Evolutionary conservation across 1,140 invertebrate species (phyloP).

Genomic region (Diachasmimorpha longicaudata): DNA sequence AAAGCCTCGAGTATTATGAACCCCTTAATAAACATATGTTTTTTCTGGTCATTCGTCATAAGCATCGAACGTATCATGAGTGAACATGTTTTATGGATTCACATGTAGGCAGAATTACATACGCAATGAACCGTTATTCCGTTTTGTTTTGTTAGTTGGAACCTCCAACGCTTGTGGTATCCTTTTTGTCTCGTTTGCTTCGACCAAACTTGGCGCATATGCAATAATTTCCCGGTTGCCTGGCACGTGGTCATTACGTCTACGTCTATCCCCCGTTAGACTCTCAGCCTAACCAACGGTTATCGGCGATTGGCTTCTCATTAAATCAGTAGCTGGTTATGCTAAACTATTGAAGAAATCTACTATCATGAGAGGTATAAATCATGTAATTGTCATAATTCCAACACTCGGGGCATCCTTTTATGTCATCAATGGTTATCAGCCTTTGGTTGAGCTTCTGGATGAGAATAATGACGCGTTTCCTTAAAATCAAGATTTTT

Average conservation of each 20-base stretch:
- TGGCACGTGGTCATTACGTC: background rate
- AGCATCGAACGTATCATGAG: background rate
- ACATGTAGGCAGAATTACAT: background rate
- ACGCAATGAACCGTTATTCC: background rate
- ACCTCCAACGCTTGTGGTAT: background rate
- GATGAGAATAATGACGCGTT: no score
- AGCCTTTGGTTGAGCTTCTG: background rate
- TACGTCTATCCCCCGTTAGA: background rate
- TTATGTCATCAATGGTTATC: background rate
- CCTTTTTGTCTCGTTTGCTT: background rate
- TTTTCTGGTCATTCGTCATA: background rate
- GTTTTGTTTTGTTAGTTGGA: background rate
- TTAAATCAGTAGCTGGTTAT: background rate
- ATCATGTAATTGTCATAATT: constrained; percentile 11
- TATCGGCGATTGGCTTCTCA: constrained; percentile 11
- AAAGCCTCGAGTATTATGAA: background rate
- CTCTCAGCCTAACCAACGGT: background rate
- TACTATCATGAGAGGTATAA: background rate
- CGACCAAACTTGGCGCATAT: background rate
- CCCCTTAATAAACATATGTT: background rate
- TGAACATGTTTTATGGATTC: background rate
- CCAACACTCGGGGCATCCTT: background rate
- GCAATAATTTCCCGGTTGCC: background rate
- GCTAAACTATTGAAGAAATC: background rate
- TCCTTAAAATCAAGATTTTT: background rate